phyloP scores from a whole-genome alignment of 2,113 vertebrate species.

The Lichenostomus cassidix region DNA sequence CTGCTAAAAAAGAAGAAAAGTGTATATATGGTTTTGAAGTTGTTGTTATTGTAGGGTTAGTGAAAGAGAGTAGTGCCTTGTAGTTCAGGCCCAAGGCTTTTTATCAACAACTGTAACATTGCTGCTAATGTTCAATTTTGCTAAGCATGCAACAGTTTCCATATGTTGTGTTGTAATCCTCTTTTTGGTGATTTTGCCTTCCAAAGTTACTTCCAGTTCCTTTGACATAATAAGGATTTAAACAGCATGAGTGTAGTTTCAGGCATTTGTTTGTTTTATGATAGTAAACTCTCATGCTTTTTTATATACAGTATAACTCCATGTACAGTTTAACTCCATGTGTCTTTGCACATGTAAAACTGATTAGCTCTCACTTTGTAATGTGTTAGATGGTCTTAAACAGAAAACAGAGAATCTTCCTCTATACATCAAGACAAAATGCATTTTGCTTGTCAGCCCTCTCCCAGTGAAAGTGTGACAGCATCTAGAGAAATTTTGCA shows the following conservation, averaged over 20 bases:
- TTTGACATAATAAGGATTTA: neutral
- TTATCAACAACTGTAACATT: neutral
- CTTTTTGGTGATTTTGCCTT: neutral
- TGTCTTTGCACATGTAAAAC: accelerated
- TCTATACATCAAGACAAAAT: neutral
- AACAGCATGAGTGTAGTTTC: neutral
- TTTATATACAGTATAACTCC: neutral
- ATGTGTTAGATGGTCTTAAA: neutral
- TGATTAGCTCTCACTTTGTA: neutral
- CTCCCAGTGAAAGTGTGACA: neutral
- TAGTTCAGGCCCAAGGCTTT: neutral
- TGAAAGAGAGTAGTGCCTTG: neutral
- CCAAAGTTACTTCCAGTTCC: neutral
- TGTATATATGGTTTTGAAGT: neutral
- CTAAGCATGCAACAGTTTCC: neutral
- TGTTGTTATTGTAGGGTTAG: neutral
- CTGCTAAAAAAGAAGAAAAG: neutral
- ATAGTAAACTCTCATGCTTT: neutral
- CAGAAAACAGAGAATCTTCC: neutral
- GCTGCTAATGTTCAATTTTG: neutral
- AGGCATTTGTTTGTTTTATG: neutral
- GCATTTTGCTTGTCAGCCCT: neutral
- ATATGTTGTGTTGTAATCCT: neutral
- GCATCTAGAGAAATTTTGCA: neutral
- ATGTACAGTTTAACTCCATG: neutral